Evolutionary conservation across 1,140 invertebrate species (phyloP).

Genomic region (Drosophila nigromelanica): DNA sequence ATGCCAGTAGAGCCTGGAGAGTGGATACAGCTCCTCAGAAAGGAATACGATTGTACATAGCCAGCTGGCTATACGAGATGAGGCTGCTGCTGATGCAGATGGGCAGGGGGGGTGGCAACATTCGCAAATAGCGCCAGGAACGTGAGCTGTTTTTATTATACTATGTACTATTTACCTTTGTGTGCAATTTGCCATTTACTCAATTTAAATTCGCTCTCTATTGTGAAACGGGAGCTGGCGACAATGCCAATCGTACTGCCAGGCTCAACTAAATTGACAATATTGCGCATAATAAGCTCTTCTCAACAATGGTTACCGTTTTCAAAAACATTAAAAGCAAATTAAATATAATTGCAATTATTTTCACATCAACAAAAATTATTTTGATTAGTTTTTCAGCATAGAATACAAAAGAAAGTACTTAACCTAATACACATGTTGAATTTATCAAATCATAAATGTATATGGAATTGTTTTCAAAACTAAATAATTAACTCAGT

Average conservation of each 20-base stretch:
- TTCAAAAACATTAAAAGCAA: conserved; percentile 35
- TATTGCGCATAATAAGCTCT: conserved; percentile 41
- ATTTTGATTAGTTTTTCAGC: too few relatives aligned
- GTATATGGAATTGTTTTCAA: too few relatives aligned
- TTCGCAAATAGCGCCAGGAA: conserved; percentile 58
- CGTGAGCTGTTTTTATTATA: conserved; percentile 50
- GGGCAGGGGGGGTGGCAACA: neutral
- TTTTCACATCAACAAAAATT: neutral
- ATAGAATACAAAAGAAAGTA: too few relatives aligned
- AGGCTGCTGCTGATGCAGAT: neutral
- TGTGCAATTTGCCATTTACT: conserved; percentile 78
- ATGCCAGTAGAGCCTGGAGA: conserved; percentile 18
- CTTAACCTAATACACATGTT: too few relatives aligned
- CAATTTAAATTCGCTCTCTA: conserved; percentile 70
- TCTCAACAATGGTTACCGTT: conserved; percentile 14
- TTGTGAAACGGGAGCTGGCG: conserved; percentile 46
- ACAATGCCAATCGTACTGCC: conserved; percentile 39
- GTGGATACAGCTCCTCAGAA: conserved; percentile 17
- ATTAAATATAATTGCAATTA: conserved; percentile 47
- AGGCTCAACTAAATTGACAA: conserved; percentile 22
- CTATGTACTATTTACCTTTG: conserved; percentile 39
- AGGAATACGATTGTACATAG: conserved; percentile 19
- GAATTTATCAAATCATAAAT: too few relatives aligned
- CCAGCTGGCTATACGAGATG: conserved; percentile 17
- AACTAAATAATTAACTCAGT: too few relatives aligned